These are phyloP conservation scores for Zaprionus taronus DNA, from an alignment of 1,140 invertebrate genomes.

Conservation along the genomic window DNA sequence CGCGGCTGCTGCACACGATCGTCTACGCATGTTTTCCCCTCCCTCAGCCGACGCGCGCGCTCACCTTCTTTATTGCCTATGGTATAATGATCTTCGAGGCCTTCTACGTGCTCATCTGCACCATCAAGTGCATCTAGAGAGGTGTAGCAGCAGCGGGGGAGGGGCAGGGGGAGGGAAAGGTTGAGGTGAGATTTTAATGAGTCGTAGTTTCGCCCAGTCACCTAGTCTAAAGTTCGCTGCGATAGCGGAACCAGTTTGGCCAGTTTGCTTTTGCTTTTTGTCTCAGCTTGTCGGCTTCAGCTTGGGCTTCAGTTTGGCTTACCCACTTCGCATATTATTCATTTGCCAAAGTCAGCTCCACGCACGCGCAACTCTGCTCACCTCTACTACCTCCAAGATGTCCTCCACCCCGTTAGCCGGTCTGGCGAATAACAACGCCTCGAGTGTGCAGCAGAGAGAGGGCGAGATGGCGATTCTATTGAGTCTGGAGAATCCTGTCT, in stretches of 20 bases:
- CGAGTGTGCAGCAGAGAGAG: neutral
- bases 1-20: slow-evolving; percentile 87
- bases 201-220: slow-evolving; percentile 28
- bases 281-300: neutral
- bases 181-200: slow-evolving; percentile 7
- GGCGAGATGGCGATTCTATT: slow-evolving; percentile 41
- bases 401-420: neutral
- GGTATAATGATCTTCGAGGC: slow-evolving; percentile 86
- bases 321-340: neutral
- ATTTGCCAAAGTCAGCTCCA: neutral
- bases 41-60: slow-evolving; percentile 86
- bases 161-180: too few species aligned
- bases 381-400: slow-evolving; percentile 18
- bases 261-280: slow-evolving; percentile 20
- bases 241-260: slow-evolving; percentile 67
- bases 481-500: slow-evolving; percentile 84
- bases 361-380: neutral
- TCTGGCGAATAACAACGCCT: slow-evolving; percentile 1
- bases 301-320: neutral
- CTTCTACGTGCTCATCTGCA: slow-evolving; percentile 59
- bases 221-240: slow-evolving; percentile 31
- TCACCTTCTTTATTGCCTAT: slow-evolving; percentile 85
- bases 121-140: slow-evolving; percentile 58
- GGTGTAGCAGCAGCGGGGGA: neutral
- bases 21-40: slow-evolving; percentile 86